Percentiles rank a stretch among this genome's conserved stretches.
Evolutionary conservation across 1,140 invertebrate species (phyloP).

Genomic region (Carposina sasakii): DNA sequence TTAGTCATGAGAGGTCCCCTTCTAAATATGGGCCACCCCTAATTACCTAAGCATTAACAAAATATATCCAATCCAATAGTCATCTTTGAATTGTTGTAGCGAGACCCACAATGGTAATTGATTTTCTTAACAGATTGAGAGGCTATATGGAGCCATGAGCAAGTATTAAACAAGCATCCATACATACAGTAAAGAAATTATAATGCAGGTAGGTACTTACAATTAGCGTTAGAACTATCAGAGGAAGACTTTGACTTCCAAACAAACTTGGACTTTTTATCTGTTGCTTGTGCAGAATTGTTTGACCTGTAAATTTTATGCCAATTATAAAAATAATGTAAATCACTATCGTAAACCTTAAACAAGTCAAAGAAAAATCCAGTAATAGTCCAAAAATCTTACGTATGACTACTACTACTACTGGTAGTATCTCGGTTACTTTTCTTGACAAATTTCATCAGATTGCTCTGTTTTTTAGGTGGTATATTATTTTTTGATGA

Average conservation of each 20-base stretch:
- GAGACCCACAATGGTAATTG: not conserved
- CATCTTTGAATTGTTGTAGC: not conserved
- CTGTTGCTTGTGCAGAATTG: slow-evolving; percentile 21
- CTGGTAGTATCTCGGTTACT: slow-evolving; percentile 14
- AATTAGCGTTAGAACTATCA: not conserved
- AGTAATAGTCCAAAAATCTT: not conserved
- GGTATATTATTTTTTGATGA: slow-evolving; percentile 22
- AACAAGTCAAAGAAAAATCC: slow-evolving; percentile 6
- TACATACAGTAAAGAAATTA: not conserved
- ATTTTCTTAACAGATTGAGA: not conserved
- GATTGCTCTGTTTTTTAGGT: slow-evolving; percentile 29
- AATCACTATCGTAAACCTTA: not conserved
- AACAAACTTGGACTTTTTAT: slow-evolving; percentile 49
- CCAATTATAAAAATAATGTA: not conserved
- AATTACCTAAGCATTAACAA: too few relatives aligned
- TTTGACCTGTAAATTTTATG: slow-evolving; percentile 18
- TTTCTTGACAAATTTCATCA: slow-evolving; percentile 42
- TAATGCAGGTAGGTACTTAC: too few relatives aligned
- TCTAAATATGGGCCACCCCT: too few relatives aligned
- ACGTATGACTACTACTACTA: slow-evolving; percentile 6
- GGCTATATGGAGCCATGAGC: not conserved
- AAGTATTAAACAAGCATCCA: not conserved
- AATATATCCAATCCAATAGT: not conserved
- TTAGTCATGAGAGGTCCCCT: too few relatives aligned
- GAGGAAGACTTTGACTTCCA: slow-evolving; percentile 39